A percentile compares a stretch with the other conserved stretches of the same genome.
These are phyloP conservation scores for Podiceps cristatus DNA, from an alignment of 2,113 vertebrate genomes.

Conservation along the genomic window DNA sequence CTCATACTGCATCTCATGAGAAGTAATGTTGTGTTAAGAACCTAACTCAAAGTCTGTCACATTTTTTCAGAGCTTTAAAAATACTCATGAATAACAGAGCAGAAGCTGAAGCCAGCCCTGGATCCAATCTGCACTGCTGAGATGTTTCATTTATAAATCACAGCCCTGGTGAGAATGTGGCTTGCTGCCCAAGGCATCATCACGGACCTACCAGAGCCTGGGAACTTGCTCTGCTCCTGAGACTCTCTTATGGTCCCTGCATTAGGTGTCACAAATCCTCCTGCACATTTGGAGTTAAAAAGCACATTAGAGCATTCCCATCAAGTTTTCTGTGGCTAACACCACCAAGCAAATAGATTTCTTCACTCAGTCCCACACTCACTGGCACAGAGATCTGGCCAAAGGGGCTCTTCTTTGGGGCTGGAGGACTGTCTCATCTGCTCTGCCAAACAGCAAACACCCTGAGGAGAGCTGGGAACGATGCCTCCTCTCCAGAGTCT, in stretches of 20 bases:
- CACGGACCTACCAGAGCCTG: background rate
- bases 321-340: background rate
- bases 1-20: background rate
- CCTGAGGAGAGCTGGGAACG: background rate
- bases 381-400: background rate
- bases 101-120: background rate
- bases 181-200: background rate
- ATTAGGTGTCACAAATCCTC: background rate
- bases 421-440: background rate
- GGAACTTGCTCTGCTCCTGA: background rate
- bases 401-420: background rate
- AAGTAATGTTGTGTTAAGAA: background rate
- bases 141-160: background rate
- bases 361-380: background rate
- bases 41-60: background rate
- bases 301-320: background rate
- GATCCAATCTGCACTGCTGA: background rate
- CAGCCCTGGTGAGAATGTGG: background rate
- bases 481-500: background rate
- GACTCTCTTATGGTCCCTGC: background rate
- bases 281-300: background rate
- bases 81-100: background rate
- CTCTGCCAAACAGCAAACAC: background rate
- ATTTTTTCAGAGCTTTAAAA: background rate
- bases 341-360: background rate